A percentile compares a stretch with the other conserved stretches of the same genome.
These are phyloP conservation scores for Halcyon senegalensis DNA, from an alignment of 2,113 vertebrate genomes.

Conservation along the genomic window DNA sequence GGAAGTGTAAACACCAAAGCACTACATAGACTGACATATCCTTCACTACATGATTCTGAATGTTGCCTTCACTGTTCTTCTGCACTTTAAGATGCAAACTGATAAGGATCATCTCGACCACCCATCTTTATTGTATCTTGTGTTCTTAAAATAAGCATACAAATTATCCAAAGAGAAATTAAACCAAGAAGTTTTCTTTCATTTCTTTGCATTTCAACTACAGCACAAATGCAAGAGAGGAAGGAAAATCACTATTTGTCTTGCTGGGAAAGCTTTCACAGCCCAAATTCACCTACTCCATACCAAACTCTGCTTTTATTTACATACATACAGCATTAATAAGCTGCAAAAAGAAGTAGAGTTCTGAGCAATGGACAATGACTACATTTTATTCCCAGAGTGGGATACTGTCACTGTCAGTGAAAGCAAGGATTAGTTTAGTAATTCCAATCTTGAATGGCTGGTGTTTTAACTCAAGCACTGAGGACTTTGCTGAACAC, in stretches of 20 bases:
- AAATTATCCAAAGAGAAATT: not conserved
- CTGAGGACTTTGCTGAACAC: not conserved
- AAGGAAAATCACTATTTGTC: not conserved
- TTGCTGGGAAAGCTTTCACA: not conserved
- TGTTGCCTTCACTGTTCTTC: not conserved
- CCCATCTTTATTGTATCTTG: not conserved
- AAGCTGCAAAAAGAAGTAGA: not conserved
- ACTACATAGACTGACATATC: accelerated
- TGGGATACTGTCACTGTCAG: not conserved
- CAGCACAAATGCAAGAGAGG: not conserved
- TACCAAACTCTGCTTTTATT: not conserved
- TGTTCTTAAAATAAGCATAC: not conserved
- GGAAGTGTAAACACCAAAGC: not conserved
- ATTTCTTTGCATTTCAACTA: not conserved
- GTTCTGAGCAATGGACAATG: not conserved
- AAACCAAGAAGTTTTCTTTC: not conserved
- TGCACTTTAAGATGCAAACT: not conserved
- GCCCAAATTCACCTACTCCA: not conserved
- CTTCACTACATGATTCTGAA: not conserved
- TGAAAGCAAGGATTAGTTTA: not conserved
- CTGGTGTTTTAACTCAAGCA: not conserved
- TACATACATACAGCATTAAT: not conserved
- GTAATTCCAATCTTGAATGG: not conserved
- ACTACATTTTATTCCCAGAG: not conserved
- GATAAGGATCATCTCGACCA: not conserved